Percentiles rank a stretch among this genome's conserved stretches.
phyloP scores from a whole-genome alignment of 2,797 vertebrate genomes.

The Pteropus rufus region DNA sequence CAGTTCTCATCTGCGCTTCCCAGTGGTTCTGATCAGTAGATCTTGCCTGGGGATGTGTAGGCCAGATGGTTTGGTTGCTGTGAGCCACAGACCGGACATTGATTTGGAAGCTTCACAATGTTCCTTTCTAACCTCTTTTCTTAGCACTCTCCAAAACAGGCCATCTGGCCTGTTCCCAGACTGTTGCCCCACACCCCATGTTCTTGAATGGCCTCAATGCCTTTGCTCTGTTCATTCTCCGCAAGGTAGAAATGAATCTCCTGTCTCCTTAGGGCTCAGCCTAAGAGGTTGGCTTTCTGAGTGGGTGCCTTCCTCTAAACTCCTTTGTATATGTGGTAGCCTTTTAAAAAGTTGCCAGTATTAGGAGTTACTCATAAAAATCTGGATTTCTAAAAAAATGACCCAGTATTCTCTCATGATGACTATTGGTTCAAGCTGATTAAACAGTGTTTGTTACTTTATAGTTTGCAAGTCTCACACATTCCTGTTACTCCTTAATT shows the following conservation, averaged over 20 bases:
- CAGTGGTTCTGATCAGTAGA: neutral
- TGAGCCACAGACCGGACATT: neutral
- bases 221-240: neutral
- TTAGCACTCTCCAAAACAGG: neutral
- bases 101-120: neutral
- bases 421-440: neutral
- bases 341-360: neutral
- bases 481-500: neutral
- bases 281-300: neutral
- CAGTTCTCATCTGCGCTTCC: neutral
- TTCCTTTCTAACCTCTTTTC: neutral
- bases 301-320: neutral
- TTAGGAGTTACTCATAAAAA: neutral
- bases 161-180: neutral
- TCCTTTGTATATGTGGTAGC: neutral
- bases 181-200: neutral
- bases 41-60: neutral
- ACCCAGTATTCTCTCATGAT: neutral
- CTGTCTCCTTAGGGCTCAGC: neutral
- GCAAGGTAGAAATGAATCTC: neutral
- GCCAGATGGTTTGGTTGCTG: neutral
- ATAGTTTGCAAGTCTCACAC: neutral
- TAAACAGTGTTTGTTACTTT: neutral
- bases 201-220: neutral
- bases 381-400: neutral